Percentiles rank a stretch among this genome's conserved stretches.
These are phyloP conservation scores for Lasioglossum marginatum DNA, from an alignment of 2,888 invertebrate genomes.

Conservation along the genomic window DNA sequence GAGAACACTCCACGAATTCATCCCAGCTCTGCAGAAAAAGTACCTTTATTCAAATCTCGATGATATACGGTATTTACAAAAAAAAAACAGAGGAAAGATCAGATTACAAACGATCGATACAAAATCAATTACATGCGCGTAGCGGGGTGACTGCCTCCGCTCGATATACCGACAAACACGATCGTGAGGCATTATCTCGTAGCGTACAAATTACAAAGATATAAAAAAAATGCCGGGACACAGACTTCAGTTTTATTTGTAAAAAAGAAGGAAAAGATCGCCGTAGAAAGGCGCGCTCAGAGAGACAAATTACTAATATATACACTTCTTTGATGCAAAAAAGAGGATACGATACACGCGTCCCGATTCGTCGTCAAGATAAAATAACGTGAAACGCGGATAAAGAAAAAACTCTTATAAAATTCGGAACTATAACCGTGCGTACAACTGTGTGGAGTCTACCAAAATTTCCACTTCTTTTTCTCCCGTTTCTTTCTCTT, in stretches of 20 bases:
- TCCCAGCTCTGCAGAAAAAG: conserved; percentile 32
- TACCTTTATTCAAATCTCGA: conserved; percentile 44
- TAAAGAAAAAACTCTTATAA: background rate
- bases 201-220: background rate
- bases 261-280: background rate
- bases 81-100: conserved; percentile 22
- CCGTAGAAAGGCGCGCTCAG: background rate
- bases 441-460: background rate
- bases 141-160: background rate
- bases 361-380: background rate
- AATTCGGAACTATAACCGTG: background rate
- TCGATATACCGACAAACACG: background rate
- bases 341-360: background rate
- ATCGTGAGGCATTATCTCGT: background rate
- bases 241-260: conserved; percentile 7
- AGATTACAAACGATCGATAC: conserved; percentile 37
- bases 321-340: background rate
- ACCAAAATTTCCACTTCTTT: conserved; percentile 75
- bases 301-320: background rate
- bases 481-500: conserved; percentile 43
- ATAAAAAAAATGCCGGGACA: background rate
- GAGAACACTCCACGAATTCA: conserved; percentile 21
- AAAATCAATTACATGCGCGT: conserved; percentile 11
- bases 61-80: conserved; percentile 45
- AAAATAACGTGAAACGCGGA: background rate